Evolutionary conservation across 2,888 invertebrate genomes (phyloP).

Genomic region (Amblyteles armatorius): DNA sequence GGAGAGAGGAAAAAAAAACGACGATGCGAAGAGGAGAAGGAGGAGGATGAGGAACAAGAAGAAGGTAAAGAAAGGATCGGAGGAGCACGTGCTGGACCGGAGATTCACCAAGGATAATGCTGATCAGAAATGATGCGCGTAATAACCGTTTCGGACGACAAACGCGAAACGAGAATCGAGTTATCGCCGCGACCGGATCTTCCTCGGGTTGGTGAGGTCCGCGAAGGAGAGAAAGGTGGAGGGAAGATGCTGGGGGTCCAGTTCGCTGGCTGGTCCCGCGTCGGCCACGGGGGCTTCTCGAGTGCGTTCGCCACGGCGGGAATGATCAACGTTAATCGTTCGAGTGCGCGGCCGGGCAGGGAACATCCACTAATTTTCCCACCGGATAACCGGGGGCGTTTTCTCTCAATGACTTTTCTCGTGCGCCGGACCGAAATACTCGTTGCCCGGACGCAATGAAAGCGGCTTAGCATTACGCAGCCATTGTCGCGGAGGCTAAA

Average conservation of each 20-base stretch:
- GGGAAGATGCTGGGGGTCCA: constrained; percentile 10
- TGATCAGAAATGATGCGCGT: constrained; percentile 68
- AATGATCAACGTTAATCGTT: constrained; percentile 43
- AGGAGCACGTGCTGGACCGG: constrained; percentile 46
- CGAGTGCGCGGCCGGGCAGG: background rate
- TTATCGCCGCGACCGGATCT: constrained; percentile 63
- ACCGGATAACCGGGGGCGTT: constrained; percentile 35
- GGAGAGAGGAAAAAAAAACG: constrained; percentile 24
- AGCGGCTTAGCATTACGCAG: constrained; percentile 80
- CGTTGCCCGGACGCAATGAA: constrained; percentile 58
- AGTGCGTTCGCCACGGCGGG: constrained; percentile 38
- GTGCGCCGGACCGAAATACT: constrained; percentile 39
- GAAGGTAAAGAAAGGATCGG: constrained; percentile 12
- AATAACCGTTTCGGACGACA: constrained; percentile 68
- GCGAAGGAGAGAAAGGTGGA: constrained; percentile 28
- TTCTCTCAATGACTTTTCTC: constrained; percentile 54
- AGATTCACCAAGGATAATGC: constrained; percentile 62
- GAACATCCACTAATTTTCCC: constrained; percentile 56
- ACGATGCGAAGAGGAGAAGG: background rate
- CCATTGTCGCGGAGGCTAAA: constrained; percentile 75
- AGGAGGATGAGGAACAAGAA: constrained; percentile 4
- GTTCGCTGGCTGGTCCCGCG: constrained; percentile 34
- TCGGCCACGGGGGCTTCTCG: constrained; percentile 33
- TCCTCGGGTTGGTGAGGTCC: constrained; percentile 40
- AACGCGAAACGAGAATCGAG: constrained; percentile 65